phyloP scores from a whole-genome alignment of 1,140 invertebrate species.

The Dysdera silvatica region DNA sequence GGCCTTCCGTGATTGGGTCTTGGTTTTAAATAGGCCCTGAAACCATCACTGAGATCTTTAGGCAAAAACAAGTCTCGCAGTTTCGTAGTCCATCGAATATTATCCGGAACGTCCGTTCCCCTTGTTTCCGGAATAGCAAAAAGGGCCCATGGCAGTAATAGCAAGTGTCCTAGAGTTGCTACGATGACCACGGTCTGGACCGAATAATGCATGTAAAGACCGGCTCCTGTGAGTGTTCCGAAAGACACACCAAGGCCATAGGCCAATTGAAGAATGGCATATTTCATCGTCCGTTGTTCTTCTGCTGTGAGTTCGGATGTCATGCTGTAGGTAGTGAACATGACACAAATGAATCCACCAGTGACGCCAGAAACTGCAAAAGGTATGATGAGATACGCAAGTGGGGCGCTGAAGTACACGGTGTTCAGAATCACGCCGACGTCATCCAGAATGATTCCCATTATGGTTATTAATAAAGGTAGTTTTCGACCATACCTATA shows the following conservation, averaged over 20 bases:
- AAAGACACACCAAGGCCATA: constrained; percentile 43
- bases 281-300: constrained; percentile 38
- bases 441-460: constrained; percentile 64
- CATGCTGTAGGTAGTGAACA: constrained; percentile 16
- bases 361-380: not conserved
- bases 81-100: not conserved
- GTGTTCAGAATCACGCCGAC: constrained; percentile 10
- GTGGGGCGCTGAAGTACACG: not conserved
- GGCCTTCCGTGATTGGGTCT: constrained; percentile 37
- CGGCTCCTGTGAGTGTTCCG: constrained; percentile 17
- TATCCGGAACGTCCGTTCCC: not conserved
- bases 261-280: constrained; percentile 49
- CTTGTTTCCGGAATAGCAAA: constrained; percentile 9
- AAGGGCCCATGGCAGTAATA: constrained; percentile 3
- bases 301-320: constrained; percentile 1
- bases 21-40: constrained; percentile 38
- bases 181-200: not conserved
- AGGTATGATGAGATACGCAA: constrained; percentile 16
- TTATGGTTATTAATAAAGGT: constrained; percentile 69
- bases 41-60: constrained; percentile 37
- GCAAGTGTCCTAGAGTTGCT: not conserved
- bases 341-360: constrained; percentile 14
- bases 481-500: constrained; percentile 70
- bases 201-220: constrained; percentile 3
- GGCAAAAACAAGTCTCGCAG: constrained; percentile 29